Evolutionary conservation across 2,797 vertebrate genomes (phyloP).

Genomic region (Scolopax bukidnonensis): DNA sequence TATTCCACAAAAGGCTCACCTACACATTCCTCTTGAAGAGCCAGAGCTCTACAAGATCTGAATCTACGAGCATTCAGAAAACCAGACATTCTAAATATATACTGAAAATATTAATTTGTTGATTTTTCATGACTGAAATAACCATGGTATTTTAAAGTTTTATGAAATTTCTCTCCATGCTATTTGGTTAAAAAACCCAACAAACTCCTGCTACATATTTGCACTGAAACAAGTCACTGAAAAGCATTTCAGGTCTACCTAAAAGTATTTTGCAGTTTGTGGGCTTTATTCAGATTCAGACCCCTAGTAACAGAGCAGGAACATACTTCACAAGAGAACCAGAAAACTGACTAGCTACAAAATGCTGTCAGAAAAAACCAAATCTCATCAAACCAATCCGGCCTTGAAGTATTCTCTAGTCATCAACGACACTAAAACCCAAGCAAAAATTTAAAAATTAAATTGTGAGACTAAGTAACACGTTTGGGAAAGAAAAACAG

Average conservation of each 20-base stretch:
- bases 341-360: background rate
- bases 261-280: background rate
- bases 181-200: background rate
- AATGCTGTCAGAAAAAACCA: background rate
- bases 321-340: background rate
- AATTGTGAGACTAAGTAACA: no score
- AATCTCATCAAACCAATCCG: background rate
- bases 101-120: background rate
- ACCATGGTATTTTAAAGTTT: background rate
- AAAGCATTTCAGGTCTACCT: background rate
- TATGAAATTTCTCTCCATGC: background rate
- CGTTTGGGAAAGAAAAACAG: rapidly evolving
- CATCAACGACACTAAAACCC: rapidly evolving
- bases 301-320: background rate
- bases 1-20: background rate
- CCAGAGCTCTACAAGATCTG: background rate
- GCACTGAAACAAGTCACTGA: background rate
- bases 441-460: background rate
- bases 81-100: background rate
- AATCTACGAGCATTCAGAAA: background rate
- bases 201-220: background rate
- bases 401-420: background rate
- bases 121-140: background rate
- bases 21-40: background rate
- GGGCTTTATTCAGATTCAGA: background rate